Evolutionary conservation across 2,888 invertebrate genomes (phyloP).

Genomic region (Margaritifera margaritifera): DNA sequence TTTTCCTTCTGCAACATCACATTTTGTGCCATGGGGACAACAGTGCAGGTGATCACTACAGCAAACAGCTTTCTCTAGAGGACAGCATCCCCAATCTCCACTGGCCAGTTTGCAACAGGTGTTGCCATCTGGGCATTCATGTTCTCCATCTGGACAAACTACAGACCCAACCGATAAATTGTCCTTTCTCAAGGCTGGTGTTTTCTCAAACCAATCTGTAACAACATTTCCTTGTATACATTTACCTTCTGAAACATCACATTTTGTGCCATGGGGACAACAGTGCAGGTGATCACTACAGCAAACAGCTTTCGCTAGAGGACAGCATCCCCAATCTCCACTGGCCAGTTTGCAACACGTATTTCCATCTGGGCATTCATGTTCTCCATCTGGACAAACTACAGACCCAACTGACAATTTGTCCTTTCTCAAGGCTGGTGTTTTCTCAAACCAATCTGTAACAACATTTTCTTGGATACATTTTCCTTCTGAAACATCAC

Average conservation of each 20-base stretch:
- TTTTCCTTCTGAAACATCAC: too few relatives aligned
- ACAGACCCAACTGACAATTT: too few relatives aligned
- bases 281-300: conserved; percentile 57
- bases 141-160: conserved; percentile 34
- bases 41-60: conserved; percentile 65
- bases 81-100: conserved; percentile 67
- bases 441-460: too few relatives aligned
- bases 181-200: conserved; percentile 12
- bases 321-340: too few relatives aligned
- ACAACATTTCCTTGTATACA: conserved; percentile 13
- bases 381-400: too few relatives aligned
- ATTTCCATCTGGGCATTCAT: too few relatives aligned
- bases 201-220: conserved; percentile 34
- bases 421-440: too few relatives aligned
- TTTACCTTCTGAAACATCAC: conserved; percentile 43
- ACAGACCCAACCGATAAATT: conserved; percentile 12
- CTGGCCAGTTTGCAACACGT: too few relatives aligned
- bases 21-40: conserved; percentile 55
- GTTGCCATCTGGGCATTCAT: conserved; percentile 47
- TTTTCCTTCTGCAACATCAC: conserved; percentile 34
- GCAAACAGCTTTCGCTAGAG: conserved; percentile 52
- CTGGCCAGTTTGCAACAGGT: conserved; percentile 60
- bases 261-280: conserved; percentile 57
- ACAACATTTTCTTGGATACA: too few relatives aligned
- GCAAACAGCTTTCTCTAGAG: conserved; percentile 60